These are phyloP conservation scores for Chloroclystis v-ata DNA, from an alignment of 2,888 invertebrate species.

Conservation along the genomic window DNA sequence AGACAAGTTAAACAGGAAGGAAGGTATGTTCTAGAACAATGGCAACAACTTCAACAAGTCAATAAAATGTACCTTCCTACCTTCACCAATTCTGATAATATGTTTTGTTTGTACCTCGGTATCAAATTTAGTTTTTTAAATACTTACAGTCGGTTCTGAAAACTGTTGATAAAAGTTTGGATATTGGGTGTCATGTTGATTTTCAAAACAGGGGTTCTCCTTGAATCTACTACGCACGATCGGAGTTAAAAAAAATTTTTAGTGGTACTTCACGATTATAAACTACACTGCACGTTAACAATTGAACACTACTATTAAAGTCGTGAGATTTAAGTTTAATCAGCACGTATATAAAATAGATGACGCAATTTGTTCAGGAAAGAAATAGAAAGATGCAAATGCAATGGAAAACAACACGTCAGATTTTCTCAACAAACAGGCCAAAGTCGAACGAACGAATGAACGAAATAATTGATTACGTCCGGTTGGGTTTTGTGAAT, in stretches of 20 bases:
- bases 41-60: too few relatives aligned
- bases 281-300: neutral
- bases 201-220: conserved; percentile 11
- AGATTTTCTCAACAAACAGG: conserved; percentile 18
- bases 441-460: conserved; percentile 14
- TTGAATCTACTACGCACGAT: neutral
- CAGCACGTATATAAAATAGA: neutral
- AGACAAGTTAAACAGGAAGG: too few relatives aligned
- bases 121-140: too few relatives aligned
- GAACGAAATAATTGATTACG: too few relatives aligned
- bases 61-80: too few relatives aligned
- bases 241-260: too few relatives aligned
- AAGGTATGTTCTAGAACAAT: too few relatives aligned
- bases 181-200: conserved; percentile 79
- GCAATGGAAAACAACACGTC: conserved; percentile 31
- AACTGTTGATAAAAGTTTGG: conserved; percentile 82
- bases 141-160: conserved; percentile 85
- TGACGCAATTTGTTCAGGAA: conserved; percentile 23
- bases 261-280: neutral
- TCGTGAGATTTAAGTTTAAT: neutral
- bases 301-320: neutral
- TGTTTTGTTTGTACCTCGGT: too few relatives aligned
- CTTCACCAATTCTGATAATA: too few relatives aligned
- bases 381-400: conserved; percentile 5
- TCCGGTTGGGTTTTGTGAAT: too few relatives aligned